Base-by-base conservation (phyloP, 2,797 vertebrate species). In the Pseudomugil tenellus region DNA sequence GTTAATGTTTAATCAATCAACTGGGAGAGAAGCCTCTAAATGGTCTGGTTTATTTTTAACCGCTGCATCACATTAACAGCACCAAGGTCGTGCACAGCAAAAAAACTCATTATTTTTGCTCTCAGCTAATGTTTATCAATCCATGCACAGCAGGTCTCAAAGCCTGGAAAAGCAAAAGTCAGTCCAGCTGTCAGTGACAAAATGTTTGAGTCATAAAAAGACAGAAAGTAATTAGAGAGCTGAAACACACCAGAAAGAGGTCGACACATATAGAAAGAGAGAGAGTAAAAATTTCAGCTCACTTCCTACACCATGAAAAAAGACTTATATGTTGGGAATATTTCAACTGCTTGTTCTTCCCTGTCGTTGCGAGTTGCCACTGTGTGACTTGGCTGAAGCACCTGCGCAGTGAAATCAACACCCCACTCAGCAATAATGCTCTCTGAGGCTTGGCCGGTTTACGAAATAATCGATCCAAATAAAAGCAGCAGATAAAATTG, bases 401-500 rank as follows among this genome's bases (percentile, higher is more conserved):
- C 67, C 80, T 58, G 73, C 21, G 29, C 72, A 84, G 87, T 84
- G 87, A 87, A 90, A 90, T 87, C 86, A 91, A 89, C 88, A 87
- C 87, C 83, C 81, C 90, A 84, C 87, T 89, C 94, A 87, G 87
- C 92, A 93, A 94, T 95, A 95, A 91, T 93, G 91, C 93, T 94
- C 92, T 88, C 94, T 84, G 85, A 92, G 92, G 88, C 89, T 78
- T 89, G 64, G 86, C 91, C 91, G 79, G 87, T 95, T 93, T 91
- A 91, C 94, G 92, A 94, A 95, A 95, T 92, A 91, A 95, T 96
- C 92, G 93, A 97, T 96, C 93, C 89, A 93, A 94, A 95, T 91
- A 95, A 96, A 96, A 96, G 94, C 93, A 93, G 92, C 92, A 94
- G 94, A 96, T 97, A 95, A 95, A 96, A 96, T 94, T 94, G 95